Evolutionary conservation across 2,888 invertebrate genomes (phyloP), one percentile per base, ranked within the genome.

Genomic region (Leptopilina syphax): DNA sequence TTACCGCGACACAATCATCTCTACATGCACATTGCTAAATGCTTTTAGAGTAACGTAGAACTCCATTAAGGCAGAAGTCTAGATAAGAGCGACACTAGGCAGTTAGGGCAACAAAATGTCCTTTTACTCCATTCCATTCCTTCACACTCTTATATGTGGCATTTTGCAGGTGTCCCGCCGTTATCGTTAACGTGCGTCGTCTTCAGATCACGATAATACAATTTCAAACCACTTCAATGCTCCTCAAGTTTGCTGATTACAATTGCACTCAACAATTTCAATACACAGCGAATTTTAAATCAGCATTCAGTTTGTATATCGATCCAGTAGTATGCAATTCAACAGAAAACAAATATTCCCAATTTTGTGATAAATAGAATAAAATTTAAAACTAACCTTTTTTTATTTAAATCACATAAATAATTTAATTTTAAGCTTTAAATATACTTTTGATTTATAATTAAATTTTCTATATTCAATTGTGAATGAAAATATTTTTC

Each of bases 141-240:
- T 80, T 77, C 82, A 79, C 81, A 79, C 82, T 77, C 81, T 34
- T 34, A 81, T 34, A 81, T 70, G 65, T 44, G 65, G 41, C 76
- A 54, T 76, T 73, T 79, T 65, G 65, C 79, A 65, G 76, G 65
- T 65, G 73, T 54, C 63, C 79, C 57, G 50, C 76, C 50, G 83
- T 88, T 87, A 87, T 86, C 87, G 86, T 86, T 85, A 84, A 85
- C 83, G 85, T 85, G 81, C 79, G 65, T 78, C 85, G 79, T 84
- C 84, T 81, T 84, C 83, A 80, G 81, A 79, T 34, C 79, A 81
- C 85, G 85, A 85, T 87, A 87, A 85, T 86, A 83, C 65, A 82
- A 34, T 34, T 34, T 34, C 34, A 34, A 34, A 80, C 79, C 10
- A 41, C 70, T 63, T 76, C 77, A 73, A 77, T 77, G 79, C n/a